These are phyloP conservation scores for Anhinga rufa DNA, from an alignment of 2,113 vertebrate genomes.

Conservation along the genomic window DNA sequence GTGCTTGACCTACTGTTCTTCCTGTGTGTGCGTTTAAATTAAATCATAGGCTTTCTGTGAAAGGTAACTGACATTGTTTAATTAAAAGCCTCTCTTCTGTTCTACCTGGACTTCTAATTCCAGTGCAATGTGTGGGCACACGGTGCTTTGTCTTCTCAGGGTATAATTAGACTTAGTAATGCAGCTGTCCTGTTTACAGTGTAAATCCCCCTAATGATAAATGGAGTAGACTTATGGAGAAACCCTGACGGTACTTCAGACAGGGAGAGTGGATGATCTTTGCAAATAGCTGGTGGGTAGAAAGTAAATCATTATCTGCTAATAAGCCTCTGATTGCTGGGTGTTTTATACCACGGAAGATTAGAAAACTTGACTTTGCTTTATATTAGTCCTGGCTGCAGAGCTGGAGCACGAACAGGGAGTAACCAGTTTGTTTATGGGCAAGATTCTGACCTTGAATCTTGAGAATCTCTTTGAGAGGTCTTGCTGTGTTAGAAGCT, in stretches of 20 bases:
- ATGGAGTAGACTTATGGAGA: conserved; percentile 65
- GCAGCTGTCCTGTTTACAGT: conserved; percentile 77
- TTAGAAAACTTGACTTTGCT: conserved; percentile 18
- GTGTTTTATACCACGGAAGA: background rate
- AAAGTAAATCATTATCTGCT: conserved; percentile 51
- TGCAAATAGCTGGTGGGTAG: conserved; percentile 59
- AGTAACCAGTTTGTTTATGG: background rate
- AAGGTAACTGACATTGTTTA: conserved; percentile 64
- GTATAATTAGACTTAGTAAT: conserved; percentile 81
- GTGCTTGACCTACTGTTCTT: conserved; percentile 40
- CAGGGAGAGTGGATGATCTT: conserved; percentile 33
- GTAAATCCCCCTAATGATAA: conserved; percentile 75
- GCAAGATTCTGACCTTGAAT: background rate
- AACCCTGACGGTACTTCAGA: conserved; percentile 60
- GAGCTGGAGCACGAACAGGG: background rate
- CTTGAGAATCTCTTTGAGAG: background rate
- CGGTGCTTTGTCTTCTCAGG: conserved; percentile 59
- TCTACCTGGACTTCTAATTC: conserved; percentile 62
- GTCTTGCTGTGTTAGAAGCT: background rate
- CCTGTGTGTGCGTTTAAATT: conserved; percentile 42
- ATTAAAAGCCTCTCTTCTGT: conserved; percentile 57
- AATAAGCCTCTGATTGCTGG: conserved; percentile 27
- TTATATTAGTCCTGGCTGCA: background rate
- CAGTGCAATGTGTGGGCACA: conserved; percentile 48
- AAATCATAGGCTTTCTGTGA: conserved; percentile 48